These are phyloP conservation scores for Danio aesculapii DNA, from an alignment of 2,797 vertebrate genomes.

Conservation along the genomic window DNA sequence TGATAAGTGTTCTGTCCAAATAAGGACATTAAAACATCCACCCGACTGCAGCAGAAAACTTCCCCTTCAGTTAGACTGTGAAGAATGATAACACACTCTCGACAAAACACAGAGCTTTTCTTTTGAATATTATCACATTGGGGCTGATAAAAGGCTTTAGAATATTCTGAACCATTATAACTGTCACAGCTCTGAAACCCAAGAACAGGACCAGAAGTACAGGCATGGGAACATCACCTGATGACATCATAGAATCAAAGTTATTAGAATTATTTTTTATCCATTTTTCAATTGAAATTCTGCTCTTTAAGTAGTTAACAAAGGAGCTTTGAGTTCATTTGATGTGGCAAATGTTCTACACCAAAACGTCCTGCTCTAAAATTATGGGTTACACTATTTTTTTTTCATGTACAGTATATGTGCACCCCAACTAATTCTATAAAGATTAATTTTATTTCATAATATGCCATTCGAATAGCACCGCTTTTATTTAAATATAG, in stretches of 20 bases:
- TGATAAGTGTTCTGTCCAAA: neutral
- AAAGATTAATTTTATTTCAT: too few relatives aligned
- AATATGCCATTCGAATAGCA: too few relatives aligned
- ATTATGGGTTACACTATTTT: too few relatives aligned
- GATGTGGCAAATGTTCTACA: too few relatives aligned
- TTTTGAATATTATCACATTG: neutral
- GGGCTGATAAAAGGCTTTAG: neutral
- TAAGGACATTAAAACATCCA: slow-evolving; percentile 1
- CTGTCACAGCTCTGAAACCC: neutral
- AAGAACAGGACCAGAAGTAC: neutral
- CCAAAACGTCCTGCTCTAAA: too few relatives aligned
- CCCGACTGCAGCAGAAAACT: neutral
- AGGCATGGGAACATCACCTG: neutral
- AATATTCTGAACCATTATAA: neutral
- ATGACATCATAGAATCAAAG: neutral
- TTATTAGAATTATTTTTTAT: neutral
- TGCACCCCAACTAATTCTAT: too few relatives aligned
- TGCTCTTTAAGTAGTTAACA: too few relatives aligned
- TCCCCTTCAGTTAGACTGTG: neutral
- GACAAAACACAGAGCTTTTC: neutral
- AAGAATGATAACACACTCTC: slow-evolving; percentile 16
- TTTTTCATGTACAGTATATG: too few relatives aligned
- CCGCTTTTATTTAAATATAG: too few relatives aligned
- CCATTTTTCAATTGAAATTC: too few relatives aligned
- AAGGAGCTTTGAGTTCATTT: too few relatives aligned